Conservation (phyloP, 2,888 invertebrate species). For the Candidula unifasciata region DNA sequence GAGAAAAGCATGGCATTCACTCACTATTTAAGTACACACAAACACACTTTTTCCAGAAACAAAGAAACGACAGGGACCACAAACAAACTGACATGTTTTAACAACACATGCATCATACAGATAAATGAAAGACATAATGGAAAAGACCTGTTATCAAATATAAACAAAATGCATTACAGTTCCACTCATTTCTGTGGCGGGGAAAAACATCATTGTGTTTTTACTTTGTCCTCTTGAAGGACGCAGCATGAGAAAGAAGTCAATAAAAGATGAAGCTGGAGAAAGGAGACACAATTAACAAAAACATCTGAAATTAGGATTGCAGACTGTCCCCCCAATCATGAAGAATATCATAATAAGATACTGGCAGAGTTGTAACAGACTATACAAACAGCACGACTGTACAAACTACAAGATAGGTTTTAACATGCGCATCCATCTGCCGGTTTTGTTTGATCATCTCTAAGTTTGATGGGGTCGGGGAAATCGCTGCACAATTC, state of each 20-base stretch:
- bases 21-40: too few species aligned
- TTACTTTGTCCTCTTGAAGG: too few species aligned
- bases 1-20: too few species aligned
- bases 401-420: neutral
- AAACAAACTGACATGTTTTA: too few species aligned
- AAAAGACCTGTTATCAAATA: neutral
- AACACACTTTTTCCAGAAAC: too few species aligned
- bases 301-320: too few species aligned
- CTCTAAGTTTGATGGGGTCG: constrained; percentile 86
- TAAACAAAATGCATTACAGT: neutral
- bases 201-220: too few species aligned
- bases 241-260: too few species aligned
- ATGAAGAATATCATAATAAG: neutral
- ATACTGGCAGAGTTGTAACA: neutral
- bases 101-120: neutral
- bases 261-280: too few species aligned
- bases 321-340: neutral
- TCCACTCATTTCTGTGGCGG: too few species aligned
- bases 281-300: too few species aligned
- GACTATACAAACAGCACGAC: neutral
- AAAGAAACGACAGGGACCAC: too few species aligned
- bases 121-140: constrained; percentile 8
- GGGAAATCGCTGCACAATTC: constrained; percentile 98
- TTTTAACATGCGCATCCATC: constrained; percentile 50
- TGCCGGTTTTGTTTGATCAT: constrained; percentile 69